Conservation (phyloP, 1,140 invertebrate species). For the Zaprionus gabonicus region DNA sequence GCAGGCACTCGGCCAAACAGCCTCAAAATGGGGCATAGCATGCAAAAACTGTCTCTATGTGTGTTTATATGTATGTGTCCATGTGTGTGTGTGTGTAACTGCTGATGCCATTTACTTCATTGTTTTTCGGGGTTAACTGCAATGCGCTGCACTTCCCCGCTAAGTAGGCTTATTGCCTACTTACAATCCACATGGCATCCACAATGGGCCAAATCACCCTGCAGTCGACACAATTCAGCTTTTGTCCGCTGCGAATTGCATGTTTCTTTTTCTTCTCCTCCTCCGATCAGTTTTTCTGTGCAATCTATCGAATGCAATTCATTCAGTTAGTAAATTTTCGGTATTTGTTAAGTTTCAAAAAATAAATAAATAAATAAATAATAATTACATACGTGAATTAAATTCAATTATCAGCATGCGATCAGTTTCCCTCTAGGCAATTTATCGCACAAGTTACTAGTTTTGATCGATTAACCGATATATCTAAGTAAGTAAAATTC, state of each 20-base stretch:
- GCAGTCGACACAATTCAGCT: constrained; percentile 1
- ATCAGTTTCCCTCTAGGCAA: neutral
- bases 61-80: constrained; percentile 8
- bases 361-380: too few relatives aligned
- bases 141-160: constrained; percentile 63
- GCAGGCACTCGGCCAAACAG: constrained; percentile 42
- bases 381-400: too few relatives aligned
- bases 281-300: neutral
- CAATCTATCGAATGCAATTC: neutral
- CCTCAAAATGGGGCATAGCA: constrained; percentile 67
- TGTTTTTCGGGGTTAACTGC: constrained; percentile 80
- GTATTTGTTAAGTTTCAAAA: too few relatives aligned
- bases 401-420: neutral
- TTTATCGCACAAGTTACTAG: neutral
- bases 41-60: constrained; percentile 23
- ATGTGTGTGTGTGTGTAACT: constrained; percentile 31
- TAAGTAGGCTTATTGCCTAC: constrained; percentile 16
- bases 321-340: too few relatives aligned
- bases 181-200: constrained; percentile 36
- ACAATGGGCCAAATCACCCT: constrained; percentile 1
- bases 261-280: neutral
- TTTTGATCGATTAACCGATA: too few relatives aligned
- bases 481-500: neutral
- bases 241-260: neutral
- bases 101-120: constrained; percentile 65